Percentiles rank a stretch among this genome's conserved stretches.
phyloP scores from a whole-genome alignment of 1,140 invertebrate species.

The Cyrtorhinus lividipennis region DNA sequence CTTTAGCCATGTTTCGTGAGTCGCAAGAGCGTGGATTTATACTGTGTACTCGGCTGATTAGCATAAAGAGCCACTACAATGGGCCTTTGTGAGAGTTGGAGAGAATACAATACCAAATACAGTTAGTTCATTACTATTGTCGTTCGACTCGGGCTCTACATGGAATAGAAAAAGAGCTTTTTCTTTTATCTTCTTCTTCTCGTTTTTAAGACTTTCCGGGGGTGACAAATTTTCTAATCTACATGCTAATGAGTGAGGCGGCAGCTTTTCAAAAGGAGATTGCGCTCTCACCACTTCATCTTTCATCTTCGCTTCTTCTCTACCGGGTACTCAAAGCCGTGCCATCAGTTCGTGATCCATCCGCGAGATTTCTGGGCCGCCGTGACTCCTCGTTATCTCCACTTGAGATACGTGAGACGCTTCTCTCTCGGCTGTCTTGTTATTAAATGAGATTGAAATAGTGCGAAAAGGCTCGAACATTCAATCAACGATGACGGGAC shows the following conservation, averaged over 20 bases:
- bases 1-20: conserved; percentile 12
- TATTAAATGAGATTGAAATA: no score
- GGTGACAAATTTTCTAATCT: conserved; percentile 2
- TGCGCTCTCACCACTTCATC: neutral
- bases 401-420: neutral
- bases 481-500: no score
- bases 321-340: neutral
- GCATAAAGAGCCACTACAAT: conserved; percentile 14
- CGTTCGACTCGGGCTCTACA: neutral
- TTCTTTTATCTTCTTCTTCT: neutral
- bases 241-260: neutral
- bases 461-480: no score
- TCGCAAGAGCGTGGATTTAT: conserved; percentile 12
- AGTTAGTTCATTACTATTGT: conserved; percentile 6
- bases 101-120: conserved; percentile 3
- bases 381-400: neutral
- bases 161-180: neutral
- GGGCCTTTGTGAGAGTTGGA: conserved; percentile 2
- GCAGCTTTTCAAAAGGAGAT: neutral
- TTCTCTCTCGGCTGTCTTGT: neutral
- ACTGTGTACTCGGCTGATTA: conserved; percentile 1
- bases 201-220: neutral
- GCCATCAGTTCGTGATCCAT: neutral
- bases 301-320: neutral
- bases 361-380: neutral